Evolutionary conservation across 2,888 invertebrate species (phyloP).

Genomic region (Aspidiotus destructor): DNA sequence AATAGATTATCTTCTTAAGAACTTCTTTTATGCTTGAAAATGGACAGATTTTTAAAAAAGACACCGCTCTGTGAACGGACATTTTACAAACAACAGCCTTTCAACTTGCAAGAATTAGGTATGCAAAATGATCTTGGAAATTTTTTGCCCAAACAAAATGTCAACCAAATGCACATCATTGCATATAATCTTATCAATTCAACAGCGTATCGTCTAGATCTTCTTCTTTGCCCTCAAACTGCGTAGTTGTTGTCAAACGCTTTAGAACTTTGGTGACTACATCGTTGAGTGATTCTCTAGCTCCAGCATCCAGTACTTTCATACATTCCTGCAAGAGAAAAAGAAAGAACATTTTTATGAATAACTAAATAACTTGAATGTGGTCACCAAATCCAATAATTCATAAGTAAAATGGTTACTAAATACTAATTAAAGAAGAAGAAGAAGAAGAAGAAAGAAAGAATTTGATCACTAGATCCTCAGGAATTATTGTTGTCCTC

Average conservation of each 20-base stretch:
- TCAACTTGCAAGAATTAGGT: too few relatives aligned
- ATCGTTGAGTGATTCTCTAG: slow-evolving; percentile 77
- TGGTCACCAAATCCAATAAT: neutral
- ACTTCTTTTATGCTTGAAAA: too few relatives aligned
- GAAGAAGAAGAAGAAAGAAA: neutral
- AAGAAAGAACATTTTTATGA: neutral
- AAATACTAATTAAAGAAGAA: neutral
- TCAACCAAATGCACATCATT: too few relatives aligned
- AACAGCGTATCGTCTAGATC: slow-evolving; percentile 80
- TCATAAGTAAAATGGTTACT: neutral
- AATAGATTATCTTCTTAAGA: too few relatives aligned
- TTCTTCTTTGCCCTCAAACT: slow-evolving; percentile 76
- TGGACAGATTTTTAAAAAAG: too few relatives aligned
- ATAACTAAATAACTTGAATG: neutral
- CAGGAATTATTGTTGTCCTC: too few relatives aligned
- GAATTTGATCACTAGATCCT: too few relatives aligned
- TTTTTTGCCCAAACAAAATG: too few relatives aligned
- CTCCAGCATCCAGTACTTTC: slow-evolving; percentile 70
- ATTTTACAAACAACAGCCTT: too few relatives aligned
- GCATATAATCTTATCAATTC: slow-evolving; percentile 5
- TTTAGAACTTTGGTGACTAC: slow-evolving; percentile 80
- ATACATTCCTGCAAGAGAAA: slow-evolving; percentile 56
- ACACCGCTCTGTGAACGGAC: too few relatives aligned
- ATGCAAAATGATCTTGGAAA: too few relatives aligned
- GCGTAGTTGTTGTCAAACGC: slow-evolving; percentile 54